Evolutionary conservation across 2,113 vertebrate species (phyloP).

Genomic region (Anseranas semipalmata): DNA sequence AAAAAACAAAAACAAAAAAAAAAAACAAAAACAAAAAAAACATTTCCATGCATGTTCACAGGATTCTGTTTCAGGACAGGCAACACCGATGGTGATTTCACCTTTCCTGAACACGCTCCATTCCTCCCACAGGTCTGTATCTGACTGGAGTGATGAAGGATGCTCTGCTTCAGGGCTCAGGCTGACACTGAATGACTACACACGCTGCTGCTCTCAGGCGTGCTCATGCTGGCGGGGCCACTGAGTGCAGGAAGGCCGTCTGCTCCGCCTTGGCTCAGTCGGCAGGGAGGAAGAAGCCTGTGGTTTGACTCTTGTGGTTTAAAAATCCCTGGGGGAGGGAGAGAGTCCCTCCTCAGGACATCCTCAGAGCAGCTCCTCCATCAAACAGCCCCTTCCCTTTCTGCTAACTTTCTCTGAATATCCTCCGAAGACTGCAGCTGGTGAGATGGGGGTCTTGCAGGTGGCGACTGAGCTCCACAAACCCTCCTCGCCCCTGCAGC

Average conservation of each 20-base stretch:
- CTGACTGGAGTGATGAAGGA: background rate
- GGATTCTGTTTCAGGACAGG: background rate
- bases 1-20: background rate
- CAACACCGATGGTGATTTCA: background rate
- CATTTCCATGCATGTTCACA: background rate
- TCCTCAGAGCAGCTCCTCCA: background rate
- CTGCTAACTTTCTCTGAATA: background rate
- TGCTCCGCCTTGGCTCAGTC: background rate
- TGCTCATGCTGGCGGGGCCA: background rate
- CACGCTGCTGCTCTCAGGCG: background rate
- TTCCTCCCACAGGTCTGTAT: background rate
- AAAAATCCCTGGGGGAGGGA: background rate
- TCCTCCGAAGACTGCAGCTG: background rate
- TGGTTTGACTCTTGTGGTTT: background rate
- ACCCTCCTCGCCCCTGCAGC: rapidly evolving
- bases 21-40: background rate
- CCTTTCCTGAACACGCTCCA: background rate
- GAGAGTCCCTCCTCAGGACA: background rate
- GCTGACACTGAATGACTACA: background rate
- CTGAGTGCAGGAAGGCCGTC: background rate
- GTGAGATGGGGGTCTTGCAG: background rate
- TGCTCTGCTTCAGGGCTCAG: background rate
- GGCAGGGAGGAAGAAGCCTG: background rate
- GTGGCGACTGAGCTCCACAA: background rate
- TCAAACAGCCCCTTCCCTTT: background rate